Percentiles rank a stretch among this genome's conserved stretches.
Conservation (phyloP, 2,113 vertebrate genomes). For the Sceloporus tristichus region DNA sequence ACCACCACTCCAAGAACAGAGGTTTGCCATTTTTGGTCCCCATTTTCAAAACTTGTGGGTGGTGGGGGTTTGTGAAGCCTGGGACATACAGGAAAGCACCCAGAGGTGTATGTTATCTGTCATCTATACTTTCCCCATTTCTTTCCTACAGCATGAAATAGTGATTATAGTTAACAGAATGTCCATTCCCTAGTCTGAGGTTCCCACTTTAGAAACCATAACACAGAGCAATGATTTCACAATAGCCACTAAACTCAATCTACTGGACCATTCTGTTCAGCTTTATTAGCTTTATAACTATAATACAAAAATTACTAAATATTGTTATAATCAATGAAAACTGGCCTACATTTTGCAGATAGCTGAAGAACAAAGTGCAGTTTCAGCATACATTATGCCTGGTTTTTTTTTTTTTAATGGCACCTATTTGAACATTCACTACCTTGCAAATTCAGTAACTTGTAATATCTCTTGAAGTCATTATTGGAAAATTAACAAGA, state of each 20-base stretch:
- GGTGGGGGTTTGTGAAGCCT: no score
- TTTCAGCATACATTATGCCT: background rate
- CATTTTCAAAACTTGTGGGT: no score
- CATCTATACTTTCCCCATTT: no score
- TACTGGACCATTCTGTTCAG: background rate
- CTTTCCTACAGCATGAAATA: no score
- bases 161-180: background rate
- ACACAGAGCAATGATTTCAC: background rate
- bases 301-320: background rate
- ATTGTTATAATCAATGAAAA: background rate
- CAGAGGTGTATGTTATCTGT: no score
- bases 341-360: background rate
- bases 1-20: no score
- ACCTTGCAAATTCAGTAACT: conserved; percentile 2
- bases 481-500: background rate
- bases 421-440: background rate
- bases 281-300: conserved; percentile 2
- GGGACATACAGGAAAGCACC: no score
- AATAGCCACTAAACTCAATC: background rate
- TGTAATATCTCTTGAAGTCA: background rate
- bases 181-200: background rate
- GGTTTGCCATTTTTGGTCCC: no score
- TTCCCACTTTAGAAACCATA: background rate
- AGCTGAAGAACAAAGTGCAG: conserved; percentile 25
- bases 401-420: background rate